Conservation (phyloP, 92 coral and sea anemone genomes). For the Porites rus region DNA sequence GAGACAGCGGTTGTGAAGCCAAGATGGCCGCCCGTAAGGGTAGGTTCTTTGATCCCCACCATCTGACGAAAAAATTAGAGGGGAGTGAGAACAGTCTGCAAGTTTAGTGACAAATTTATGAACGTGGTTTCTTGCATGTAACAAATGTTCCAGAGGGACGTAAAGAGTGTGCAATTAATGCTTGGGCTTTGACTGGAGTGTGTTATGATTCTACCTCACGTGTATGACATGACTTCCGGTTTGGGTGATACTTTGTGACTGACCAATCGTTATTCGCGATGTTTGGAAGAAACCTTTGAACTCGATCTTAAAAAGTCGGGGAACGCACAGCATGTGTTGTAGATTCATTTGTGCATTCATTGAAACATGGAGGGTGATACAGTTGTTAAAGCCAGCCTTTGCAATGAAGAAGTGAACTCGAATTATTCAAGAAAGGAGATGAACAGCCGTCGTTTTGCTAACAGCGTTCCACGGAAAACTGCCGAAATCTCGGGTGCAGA, state of each 20-base stretch:
- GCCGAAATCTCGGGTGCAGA: neutral
- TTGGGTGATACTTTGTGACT: neutral
- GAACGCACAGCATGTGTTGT: neutral
- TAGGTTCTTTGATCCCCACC: too few species aligned
- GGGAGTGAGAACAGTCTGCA: too few species aligned
- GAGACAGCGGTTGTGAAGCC: too few species aligned
- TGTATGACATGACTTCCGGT: neutral
- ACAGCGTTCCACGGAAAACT: neutral
- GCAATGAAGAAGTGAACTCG: conserved; percentile 35
- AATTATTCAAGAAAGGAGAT: neutral
- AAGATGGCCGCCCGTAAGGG: too few species aligned
- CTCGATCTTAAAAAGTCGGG: neutral
- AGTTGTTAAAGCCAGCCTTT: neutral
- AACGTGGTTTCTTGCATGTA: too few species aligned
- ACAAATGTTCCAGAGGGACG: too few species aligned
- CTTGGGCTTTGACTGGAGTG: too few species aligned
- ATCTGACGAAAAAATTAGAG: too few species aligned
- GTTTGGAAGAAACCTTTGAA: neutral
- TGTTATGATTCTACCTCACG: neutral
- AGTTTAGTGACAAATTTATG: too few species aligned
- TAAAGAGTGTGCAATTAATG: neutral
- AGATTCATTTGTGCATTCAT: neutral
- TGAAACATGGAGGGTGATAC: neutral
- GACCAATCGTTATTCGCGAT: conserved; percentile 8
- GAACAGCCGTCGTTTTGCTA: neutral